Evolutionary conservation across 2,888 invertebrate genomes (phyloP).

Genomic region (Pandemis corylana): DNA sequence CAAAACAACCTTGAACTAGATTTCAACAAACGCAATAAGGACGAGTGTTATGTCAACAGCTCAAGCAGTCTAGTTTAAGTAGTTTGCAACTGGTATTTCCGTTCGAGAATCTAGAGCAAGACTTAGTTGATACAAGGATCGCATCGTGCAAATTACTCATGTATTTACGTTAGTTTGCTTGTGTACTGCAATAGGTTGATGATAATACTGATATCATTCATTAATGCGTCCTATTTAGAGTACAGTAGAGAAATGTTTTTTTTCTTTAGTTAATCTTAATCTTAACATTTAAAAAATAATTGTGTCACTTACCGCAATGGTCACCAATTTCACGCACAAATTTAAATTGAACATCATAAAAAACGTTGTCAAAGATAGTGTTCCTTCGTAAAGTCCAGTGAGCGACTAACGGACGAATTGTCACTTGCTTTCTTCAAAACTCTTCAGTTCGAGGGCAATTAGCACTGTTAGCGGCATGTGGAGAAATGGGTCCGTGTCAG

Average conservation of each 20-base stretch:
- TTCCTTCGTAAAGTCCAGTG: conserved; percentile 49
- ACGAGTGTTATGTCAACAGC: conserved; percentile 9
- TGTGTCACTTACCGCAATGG: conserved; percentile 29
- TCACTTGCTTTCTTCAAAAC: conserved; percentile 60
- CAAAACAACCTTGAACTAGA: conserved; percentile 31
- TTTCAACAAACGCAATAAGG: conserved; percentile 20
- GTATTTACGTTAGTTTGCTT: not conserved
- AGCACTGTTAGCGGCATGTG: conserved; percentile 63
- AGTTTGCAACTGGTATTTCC: conserved; percentile 21
- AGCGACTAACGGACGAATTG: conserved; percentile 62
- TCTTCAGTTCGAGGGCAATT: conserved; percentile 64
- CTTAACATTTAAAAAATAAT: not conserved
- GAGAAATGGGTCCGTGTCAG: conserved; percentile 66
- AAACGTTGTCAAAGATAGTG: conserved; percentile 46
- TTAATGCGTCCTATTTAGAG: not conserved
- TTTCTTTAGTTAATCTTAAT: not conserved
- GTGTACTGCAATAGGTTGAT: not conserved
- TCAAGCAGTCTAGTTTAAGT: conserved; percentile 19
- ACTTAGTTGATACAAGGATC: conserved; percentile 14
- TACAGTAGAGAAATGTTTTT: not conserved
- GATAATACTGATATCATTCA: not conserved
- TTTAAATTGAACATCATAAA: conserved; percentile 25
- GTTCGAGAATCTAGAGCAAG: conserved; percentile 20
- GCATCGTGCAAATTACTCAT: conserved; percentile 4
- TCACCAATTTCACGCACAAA: conserved; percentile 14